phyloP scores from a whole-genome alignment of 2,888 invertebrate genomes.

The Mythimna impura region DNA sequence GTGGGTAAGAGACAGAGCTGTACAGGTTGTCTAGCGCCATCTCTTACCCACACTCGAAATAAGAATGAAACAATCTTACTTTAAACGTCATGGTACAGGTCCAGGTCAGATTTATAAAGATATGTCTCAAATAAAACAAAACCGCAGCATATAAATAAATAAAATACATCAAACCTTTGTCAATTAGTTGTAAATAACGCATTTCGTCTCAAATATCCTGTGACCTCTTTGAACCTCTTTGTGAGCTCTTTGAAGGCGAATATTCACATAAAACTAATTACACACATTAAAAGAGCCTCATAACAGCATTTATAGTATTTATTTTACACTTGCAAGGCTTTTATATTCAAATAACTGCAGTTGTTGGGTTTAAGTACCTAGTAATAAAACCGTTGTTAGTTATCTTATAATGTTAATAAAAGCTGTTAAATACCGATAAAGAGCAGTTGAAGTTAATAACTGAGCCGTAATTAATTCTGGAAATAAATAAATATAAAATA shows the following conservation, averaged over 20 bases:
- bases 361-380: conserved; percentile 53
- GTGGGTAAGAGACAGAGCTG: too few species aligned
- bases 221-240: neutral
- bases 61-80: too few species aligned
- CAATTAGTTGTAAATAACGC: neutral
- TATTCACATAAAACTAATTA: conserved; percentile 54
- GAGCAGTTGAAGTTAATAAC: conserved; percentile 20
- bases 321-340: conserved; percentile 57
- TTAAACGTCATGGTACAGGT: too few species aligned
- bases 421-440: conserved; percentile 52
- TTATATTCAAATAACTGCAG: conserved; percentile 50
- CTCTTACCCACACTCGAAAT: too few species aligned
- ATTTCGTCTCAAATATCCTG: conserved; percentile 9
- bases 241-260: neutral
- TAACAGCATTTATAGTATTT: conserved; percentile 47
- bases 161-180: neutral
- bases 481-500: conserved; percentile 19
- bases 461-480: conserved; percentile 17
- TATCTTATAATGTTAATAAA: conserved; percentile 38
- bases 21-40: too few species aligned
- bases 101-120: too few species aligned
- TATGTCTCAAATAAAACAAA: too few species aligned
- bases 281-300: conserved; percentile 31
- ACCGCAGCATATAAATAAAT: neutral
- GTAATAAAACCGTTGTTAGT: conserved; percentile 39